Evolutionary conservation across 2,888 invertebrate species (phyloP).

Genomic region (Holacanthella duospinosa): DNA sequence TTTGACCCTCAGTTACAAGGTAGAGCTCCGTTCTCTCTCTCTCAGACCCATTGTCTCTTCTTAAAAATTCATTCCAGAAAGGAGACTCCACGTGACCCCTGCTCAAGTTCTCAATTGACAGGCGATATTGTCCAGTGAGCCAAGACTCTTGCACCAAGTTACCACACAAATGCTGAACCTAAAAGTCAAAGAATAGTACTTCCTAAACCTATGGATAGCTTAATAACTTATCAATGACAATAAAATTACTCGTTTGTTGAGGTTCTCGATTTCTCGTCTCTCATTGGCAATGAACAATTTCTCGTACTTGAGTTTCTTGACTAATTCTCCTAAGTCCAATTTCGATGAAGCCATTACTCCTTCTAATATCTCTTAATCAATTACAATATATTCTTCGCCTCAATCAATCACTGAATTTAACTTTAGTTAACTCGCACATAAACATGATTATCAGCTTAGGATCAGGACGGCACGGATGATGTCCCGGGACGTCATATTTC

Average conservation of each 20-base stretch:
- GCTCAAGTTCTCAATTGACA: slow-evolving; percentile 31
- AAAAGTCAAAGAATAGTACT: not conserved
- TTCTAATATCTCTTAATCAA: not conserved
- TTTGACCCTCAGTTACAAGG: slow-evolving; percentile 35
- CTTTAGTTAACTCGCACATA: too few species aligned
- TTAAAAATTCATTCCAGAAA: slow-evolving; percentile 27
- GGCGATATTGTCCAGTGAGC: slow-evolving; percentile 35
- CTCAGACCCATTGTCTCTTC: slow-evolving; percentile 19
- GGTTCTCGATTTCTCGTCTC: slow-evolving; percentile 63
- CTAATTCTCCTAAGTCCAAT: slow-evolving; percentile 51
- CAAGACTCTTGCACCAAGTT: slow-evolving; percentile 35
- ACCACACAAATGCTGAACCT: slow-evolving; percentile 33
- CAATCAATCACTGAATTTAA: too few species aligned
- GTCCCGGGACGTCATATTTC: too few species aligned
- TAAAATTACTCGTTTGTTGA: slow-evolving; percentile 58
- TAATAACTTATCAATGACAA: too few species aligned
- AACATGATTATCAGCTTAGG: too few species aligned
- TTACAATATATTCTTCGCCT: not conserved
- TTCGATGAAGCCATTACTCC: slow-evolving; percentile 28
- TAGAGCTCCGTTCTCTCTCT: slow-evolving; percentile 32
- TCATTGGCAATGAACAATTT: slow-evolving; percentile 77
- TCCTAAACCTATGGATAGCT: too few species aligned
- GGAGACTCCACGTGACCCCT: slow-evolving; percentile 29
- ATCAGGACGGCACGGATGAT: too few species aligned
- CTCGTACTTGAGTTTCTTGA: slow-evolving; percentile 66